phyloP scores from a whole-genome alignment of 2,797 vertebrate genomes.

The Enteromius treurensis region DNA sequence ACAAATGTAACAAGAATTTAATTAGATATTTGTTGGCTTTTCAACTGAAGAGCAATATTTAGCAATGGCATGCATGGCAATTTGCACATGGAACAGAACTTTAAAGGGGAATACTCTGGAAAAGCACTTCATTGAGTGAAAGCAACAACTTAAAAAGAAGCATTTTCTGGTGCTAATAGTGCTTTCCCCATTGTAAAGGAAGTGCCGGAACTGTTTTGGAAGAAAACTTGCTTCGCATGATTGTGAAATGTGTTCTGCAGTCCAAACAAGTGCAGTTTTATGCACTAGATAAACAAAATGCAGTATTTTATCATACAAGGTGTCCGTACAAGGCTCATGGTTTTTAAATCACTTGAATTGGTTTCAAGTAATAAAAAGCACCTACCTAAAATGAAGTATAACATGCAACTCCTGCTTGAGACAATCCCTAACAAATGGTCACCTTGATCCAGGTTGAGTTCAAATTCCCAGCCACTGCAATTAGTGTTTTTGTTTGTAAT shows the following conservation, averaged over 20 bases:
- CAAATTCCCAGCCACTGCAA: constrained; percentile 3
- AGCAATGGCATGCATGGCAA: constrained; percentile 94
- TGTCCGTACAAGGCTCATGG: neutral
- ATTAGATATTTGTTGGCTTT: constrained; percentile 72
- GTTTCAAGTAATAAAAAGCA: constrained; percentile 39
- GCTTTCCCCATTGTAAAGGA: constrained; percentile 70
- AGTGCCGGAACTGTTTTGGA: constrained; percentile 64
- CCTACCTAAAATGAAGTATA: constrained; percentile 37
- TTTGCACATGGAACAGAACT: constrained; percentile 92
- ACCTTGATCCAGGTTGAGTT: constrained; percentile 1
- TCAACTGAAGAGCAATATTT: constrained; percentile 87
- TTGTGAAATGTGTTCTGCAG: constrained; percentile 76
- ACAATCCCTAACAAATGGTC: constrained; percentile 8
- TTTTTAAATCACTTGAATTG: constrained; percentile 12
- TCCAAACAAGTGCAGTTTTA: constrained; percentile 67
- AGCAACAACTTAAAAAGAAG: constrained; percentile 61
- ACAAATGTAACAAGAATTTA: constrained; percentile 90
- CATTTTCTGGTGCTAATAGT: constrained; percentile 65
- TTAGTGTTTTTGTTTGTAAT: constrained; percentile 14
- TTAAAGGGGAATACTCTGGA: constrained; percentile 91
- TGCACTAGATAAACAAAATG: neutral
- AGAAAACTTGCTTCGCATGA: constrained; percentile 66
- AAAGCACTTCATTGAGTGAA: constrained; percentile 74
- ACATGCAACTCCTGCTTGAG: constrained; percentile 53
- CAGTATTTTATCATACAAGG: neutral